These are phyloP conservation scores for Lutraria lutraria DNA, from an alignment of 2,888 invertebrate species.

Conservation along the genomic window DNA sequence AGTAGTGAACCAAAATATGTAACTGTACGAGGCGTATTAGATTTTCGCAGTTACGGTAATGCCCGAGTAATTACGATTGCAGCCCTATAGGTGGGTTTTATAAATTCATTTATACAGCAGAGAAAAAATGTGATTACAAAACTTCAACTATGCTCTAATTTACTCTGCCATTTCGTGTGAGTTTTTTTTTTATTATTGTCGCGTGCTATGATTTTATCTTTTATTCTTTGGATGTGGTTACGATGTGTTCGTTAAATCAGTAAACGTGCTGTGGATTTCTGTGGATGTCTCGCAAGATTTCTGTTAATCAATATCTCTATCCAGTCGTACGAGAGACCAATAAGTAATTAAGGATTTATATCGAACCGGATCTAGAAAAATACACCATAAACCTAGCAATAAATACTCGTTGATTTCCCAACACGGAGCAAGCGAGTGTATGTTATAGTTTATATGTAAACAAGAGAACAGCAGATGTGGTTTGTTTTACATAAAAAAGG, in stretches of 20 bases:
- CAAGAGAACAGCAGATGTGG: not conserved
- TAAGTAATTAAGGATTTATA: constrained; percentile 1
- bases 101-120: no score
- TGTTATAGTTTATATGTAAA: not conserved
- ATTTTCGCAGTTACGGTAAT: no score
- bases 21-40: no score
- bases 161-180: not conserved
- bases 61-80: no score
- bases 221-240: not conserved
- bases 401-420: not conserved
- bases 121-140: no score
- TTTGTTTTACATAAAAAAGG: not conserved
- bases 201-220: not conserved
- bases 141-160: no score
- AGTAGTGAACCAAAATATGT: no score
- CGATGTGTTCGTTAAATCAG: not conserved
- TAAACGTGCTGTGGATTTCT: not conserved
- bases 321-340: not conserved
- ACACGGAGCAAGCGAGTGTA: not conserved
- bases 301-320: not conserved
- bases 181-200: not conserved
- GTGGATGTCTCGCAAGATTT: not conserved
- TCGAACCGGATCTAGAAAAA: not conserved
- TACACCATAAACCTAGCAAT: not conserved
- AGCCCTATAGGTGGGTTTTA: no score